Conservation (phyloP, 2,113 vertebrate genomes). For the Oryzias curvinotus region DNA sequence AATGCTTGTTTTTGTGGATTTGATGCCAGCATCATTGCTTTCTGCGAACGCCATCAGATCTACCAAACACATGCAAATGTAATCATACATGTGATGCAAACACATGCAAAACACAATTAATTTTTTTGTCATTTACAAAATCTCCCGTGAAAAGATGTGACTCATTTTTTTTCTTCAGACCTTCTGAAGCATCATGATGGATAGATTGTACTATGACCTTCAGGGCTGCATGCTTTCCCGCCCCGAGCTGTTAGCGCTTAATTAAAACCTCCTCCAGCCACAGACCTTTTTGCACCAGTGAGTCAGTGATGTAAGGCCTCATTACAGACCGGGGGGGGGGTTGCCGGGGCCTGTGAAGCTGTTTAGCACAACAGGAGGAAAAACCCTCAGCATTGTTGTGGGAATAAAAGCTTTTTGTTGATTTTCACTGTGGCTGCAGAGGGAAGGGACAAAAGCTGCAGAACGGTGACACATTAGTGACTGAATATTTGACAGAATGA, state of each 20-base stretch:
- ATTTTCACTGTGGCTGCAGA: not conserved
- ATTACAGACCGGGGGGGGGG: constrained; percentile 7
- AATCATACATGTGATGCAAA: not conserved
- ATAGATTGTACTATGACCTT: constrained; percentile 14
- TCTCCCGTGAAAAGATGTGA: not conserved
- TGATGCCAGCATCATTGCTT: no score
- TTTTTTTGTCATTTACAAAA: no score
- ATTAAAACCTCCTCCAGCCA: constrained; percentile 46
- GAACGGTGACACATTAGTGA: not conserved
- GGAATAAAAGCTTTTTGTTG: constrained; percentile 15
- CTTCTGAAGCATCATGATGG: not conserved
- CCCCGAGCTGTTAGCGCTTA: constrained; percentile 4
- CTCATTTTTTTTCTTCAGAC: not conserved
- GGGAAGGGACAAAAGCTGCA: constrained; percentile 4
- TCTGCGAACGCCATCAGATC: no score
- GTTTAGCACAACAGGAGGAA: constrained; percentile 20
- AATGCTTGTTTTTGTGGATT: no score
- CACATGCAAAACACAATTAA: not conserved
- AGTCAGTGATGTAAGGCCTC: constrained; percentile 30
- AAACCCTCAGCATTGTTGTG: constrained; percentile 13
- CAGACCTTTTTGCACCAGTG: constrained; percentile 41
- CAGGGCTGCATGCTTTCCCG: constrained; percentile 2
- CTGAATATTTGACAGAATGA: constrained; percentile 1
- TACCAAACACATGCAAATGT: no score
- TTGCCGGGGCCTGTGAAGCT: not conserved